Evolutionary conservation across 2,888 invertebrate genomes (phyloP), one percentile per base, ranked within the genome.

Genomic region (Dastarcus helophoroides): DNA sequence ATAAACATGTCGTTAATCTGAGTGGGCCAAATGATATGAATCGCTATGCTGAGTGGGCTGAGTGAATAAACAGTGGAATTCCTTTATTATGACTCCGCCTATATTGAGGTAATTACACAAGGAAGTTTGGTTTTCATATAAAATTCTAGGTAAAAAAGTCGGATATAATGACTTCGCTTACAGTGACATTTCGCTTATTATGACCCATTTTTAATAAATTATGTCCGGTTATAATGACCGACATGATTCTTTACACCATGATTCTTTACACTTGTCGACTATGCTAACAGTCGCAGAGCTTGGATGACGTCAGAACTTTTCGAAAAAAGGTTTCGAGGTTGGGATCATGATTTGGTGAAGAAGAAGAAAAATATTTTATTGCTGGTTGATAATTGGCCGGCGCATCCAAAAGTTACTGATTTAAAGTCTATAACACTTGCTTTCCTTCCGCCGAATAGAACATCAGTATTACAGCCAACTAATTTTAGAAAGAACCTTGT

Each of bases 311-410:
- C 31, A 12, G 27, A 31, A 14, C 25, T 41, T 35, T 42, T 42
- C 31, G 32, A 32, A 23, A 28, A 33, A 35, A 30, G 31, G 22
- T 17, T 38, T 22, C 30, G 27, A 14, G 26, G 26, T 21, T 40
- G 35, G 41, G 46, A 49, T 32, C 25, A 22, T 12, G 33, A 43
- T 30, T 32, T 48, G 31, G 32, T 25, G 10, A 40, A 30, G 29
- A 30, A 36, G 27, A 38, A 13, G 11, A 35, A 40, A 33, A 47
- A 44, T 33, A 44, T 37, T 29, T 15, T 37, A 15, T 15, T 37
- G 6, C 17, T 41, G 11, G 29, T 40, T 9, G 39, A 41, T 26
- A 41, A 37, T 21, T 40, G 41, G 21, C 38, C 33, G 14, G 34
- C 41, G 15, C 39, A 38, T 36, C 41, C 39, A 8, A 22, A 26